Conservation (phyloP, 2,797 vertebrate genomes). For the Cyprinella venusta region DNA sequence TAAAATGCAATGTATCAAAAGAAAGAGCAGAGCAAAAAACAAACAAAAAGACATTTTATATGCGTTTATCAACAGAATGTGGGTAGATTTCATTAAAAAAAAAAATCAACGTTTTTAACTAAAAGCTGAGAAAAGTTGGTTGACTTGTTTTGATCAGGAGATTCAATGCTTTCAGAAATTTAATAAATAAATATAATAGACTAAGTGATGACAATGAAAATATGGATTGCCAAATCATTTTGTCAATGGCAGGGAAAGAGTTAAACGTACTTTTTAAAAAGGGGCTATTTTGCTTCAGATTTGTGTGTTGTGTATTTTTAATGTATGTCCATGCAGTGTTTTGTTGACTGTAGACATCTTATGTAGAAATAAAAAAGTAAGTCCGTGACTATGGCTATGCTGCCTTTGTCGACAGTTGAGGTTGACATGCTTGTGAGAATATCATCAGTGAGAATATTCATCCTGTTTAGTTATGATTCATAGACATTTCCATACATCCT, state of each 20-base stretch:
- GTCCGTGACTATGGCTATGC: neutral
- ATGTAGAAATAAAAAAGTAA: neutral
- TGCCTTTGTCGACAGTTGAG: neutral
- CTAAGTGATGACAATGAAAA: neutral
- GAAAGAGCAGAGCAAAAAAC: neutral
- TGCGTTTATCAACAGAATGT: too few species aligned
- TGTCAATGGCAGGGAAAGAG: neutral
- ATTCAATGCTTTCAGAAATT: neutral
- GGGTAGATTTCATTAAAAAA: neutral
- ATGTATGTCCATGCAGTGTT: neutral
- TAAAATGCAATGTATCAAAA: neutral
- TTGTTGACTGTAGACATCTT: neutral
- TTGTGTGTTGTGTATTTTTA: neutral
- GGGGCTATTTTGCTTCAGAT: neutral
- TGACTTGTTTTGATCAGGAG: neutral
- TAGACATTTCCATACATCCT: neutral
- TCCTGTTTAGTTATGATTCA: slow-evolving; percentile 1
- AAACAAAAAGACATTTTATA: neutral
- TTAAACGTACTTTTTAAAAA: neutral
- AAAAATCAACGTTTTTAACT: neutral
- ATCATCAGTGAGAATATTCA: neutral
- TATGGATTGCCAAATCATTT: neutral
- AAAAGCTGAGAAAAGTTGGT: neutral
- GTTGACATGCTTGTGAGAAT: neutral
- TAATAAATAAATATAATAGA: neutral